Percentiles rank a stretch among this genome's conserved stretches.
Conservation (phyloP, 1,140 invertebrate species). For the Lepidurus packardi region DNA sequence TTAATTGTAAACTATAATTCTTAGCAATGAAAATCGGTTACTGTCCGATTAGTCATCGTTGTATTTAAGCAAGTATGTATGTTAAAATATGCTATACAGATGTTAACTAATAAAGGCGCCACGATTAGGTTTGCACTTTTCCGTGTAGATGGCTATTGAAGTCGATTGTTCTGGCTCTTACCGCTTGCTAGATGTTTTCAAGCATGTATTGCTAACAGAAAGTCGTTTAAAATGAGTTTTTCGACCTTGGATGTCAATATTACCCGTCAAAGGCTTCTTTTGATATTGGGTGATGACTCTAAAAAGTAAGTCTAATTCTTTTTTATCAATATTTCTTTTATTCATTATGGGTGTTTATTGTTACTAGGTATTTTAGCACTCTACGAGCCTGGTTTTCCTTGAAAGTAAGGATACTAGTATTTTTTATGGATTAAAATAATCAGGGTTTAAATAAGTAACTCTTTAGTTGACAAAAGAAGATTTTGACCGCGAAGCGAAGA, state of each 20-base stretch:
- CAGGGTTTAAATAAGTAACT: conserved; percentile 15
- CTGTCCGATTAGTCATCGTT: too few relatives aligned
- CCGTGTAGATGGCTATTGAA: too few relatives aligned
- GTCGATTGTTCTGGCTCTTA: too few relatives aligned
- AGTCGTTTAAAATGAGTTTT: neutral
- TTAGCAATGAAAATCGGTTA: too few relatives aligned
- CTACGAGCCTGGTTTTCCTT: neutral
- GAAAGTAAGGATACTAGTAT: neutral
- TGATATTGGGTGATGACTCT: neutral
- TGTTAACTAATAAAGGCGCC: too few relatives aligned
- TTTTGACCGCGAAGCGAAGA: conserved; percentile 67
- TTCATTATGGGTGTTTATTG: neutral
- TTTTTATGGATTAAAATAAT: neutral
- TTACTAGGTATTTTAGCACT: neutral
- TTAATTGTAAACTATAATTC: too few relatives aligned
- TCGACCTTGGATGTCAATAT: neutral
- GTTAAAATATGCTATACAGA: too few relatives aligned
- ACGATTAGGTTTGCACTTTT: too few relatives aligned
- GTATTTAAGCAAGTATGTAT: too few relatives aligned
- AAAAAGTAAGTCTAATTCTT: neutral
- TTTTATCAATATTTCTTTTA: neutral
- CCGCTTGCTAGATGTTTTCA: neutral
- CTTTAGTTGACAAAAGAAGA: conserved; percentile 64
- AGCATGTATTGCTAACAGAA: neutral
- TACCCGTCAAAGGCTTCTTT: neutral